Evolutionary conservation across 2,113 vertebrate species (phyloP), one percentile per base, ranked within the genome.

Genomic region (Hystrix brachyura): DNA sequence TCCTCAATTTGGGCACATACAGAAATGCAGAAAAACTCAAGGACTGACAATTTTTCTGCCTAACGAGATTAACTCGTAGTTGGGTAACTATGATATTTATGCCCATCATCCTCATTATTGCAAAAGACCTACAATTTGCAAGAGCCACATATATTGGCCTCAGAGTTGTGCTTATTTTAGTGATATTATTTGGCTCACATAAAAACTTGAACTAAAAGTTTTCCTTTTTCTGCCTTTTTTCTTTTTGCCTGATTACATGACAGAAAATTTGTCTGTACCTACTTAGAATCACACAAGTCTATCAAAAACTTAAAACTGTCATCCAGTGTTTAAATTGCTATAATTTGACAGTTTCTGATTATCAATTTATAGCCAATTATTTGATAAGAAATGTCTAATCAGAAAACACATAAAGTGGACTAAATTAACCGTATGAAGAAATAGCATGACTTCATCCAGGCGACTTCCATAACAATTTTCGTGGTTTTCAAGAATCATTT

Each of bases 341-440:
- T 43, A 17, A n/a, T 80, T 69, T 92, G 53, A 90, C 64, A 85
- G 64, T 81, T 88, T 82, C 38, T 65, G 4, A 92, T 81, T 92
- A 84, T 88, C 71, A 90, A 84, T 32, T 79, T 76, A 81, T 62
- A 90, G 43, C 84, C 72, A 91, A 71, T 94, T 88, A 88, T 85
- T 87, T 84, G 51, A 76, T 97, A 84, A 84, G 51, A 93, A 93
- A 91, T 91, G 43, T 91, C 12, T 78, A 65, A 67, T 92, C 78
- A 59, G 57, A 65, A 84, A 97, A 78, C 76, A 43, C 10, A 53
- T 76, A 80, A 93, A 6, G 19, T 86, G 4, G 29, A 92, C 18
- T 71, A 59, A 96, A 88, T 53, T 72, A 89, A 79, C 71, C 86
- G 55, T 62, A 32, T 89, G 15, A 27, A 46, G 19, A 95, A 90